Evolutionary conservation across 1,140 invertebrate genomes (phyloP).

Genomic region (Pteromalus puparum): DNA sequence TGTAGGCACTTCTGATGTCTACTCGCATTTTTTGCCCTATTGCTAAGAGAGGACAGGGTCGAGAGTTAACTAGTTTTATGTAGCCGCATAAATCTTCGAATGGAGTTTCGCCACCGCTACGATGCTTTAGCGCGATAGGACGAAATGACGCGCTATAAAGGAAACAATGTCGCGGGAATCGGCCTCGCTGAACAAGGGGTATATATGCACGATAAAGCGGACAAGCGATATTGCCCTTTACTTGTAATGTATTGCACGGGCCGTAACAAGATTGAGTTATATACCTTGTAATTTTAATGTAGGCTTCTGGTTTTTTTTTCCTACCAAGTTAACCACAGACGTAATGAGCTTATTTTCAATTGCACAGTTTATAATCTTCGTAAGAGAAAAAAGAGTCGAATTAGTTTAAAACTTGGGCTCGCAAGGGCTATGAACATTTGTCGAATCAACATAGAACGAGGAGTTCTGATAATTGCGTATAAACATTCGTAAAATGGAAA

Average conservation of each 20-base stretch:
- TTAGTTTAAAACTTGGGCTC: not conserved
- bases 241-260: not conserved
- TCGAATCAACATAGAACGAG: not conserved
- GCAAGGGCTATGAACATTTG: no score
- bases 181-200: not conserved
- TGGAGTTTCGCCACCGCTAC: not conserved
- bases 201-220: not conserved
- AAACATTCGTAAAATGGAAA: not conserved
- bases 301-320: not conserved
- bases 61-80: conserved; percentile 13
- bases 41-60: conserved; percentile 9
- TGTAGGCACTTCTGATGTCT: no score
- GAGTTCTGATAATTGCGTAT: not conserved
- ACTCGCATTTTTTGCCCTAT: not conserved
- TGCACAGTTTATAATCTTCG: no score
- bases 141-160: not conserved
- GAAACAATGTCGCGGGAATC: conserved; percentile 5
- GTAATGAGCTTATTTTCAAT: no score
- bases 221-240: not conserved
- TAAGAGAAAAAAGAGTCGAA: no score
- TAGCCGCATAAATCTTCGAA: not conserved
- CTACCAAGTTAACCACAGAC: no score
- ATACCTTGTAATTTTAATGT: no score
- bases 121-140: not conserved
- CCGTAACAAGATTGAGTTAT: conserved; percentile 6